Evolutionary conservation across 1,140 invertebrate species (phyloP).

Genomic region (Paraescarpia echinospica): DNA sequence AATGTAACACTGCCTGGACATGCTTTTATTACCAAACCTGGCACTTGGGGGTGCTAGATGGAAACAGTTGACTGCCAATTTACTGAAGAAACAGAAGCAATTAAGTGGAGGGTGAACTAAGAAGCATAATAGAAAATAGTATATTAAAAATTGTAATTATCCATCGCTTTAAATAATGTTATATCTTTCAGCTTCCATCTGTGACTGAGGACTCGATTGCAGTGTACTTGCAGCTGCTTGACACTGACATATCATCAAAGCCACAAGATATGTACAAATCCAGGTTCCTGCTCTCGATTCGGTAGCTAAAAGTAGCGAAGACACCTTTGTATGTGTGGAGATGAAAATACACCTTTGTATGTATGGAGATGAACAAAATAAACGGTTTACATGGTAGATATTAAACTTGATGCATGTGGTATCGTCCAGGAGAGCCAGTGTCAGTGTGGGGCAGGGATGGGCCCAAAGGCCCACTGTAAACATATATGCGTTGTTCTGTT

Average conservation of each 20-base stretch:
- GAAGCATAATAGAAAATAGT: conserved; percentile 12
- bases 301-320: background rate
- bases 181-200: background rate
- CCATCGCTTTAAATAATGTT: background rate
- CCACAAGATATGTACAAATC: background rate
- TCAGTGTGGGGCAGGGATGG: conserved; percentile 39
- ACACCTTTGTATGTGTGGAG: background rate
- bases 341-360: too few relatives aligned
- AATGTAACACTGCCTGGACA: too few relatives aligned
- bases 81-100: conserved; percentile 14
- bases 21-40: background rate
- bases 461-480: conserved; percentile 37
- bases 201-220: background rate
- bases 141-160: conserved; percentile 8
- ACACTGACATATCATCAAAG: background rate
- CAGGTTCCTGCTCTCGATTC: background rate
- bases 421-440: conserved; percentile 33
- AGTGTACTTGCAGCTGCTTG: background rate
- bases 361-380: conserved; percentile 35
- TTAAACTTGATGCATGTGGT: conserved; percentile 27
- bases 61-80: conserved; percentile 1
- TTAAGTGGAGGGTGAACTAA: conserved; percentile 9
- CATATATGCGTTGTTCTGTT: conserved; percentile 32
- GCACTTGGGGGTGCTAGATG: conserved; percentile 10
- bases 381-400: conserved; percentile 32